Evolutionary conservation across 2,888 invertebrate genomes (phyloP).

Genomic region (Blera fallax): DNA sequence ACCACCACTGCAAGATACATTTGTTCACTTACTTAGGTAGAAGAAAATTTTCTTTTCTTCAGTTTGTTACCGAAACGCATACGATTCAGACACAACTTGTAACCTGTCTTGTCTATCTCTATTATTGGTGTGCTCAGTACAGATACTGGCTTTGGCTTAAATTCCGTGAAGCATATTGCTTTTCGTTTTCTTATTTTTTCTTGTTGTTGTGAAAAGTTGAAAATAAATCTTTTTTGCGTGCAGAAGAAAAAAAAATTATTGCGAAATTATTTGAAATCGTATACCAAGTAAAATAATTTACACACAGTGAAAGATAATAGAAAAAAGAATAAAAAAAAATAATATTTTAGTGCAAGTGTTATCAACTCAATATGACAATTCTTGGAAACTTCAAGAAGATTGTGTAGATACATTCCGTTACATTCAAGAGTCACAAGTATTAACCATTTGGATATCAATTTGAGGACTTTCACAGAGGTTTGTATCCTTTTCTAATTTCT

Average conservation of each 20-base stretch:
- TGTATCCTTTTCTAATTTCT: slow-evolving; percentile 20
- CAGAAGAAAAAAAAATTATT: slow-evolving; percentile 14
- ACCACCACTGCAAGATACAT: slow-evolving; percentile 52
- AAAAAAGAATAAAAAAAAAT: not conserved
- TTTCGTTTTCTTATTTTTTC: not conserved
- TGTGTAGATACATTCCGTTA: slow-evolving; percentile 37
- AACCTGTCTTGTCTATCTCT: slow-evolving; percentile 45
- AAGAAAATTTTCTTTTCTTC: slow-evolving; percentile 80
- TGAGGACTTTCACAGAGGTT: slow-evolving; percentile 46
- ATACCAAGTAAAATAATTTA: slow-evolving; percentile 6
- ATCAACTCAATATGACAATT: slow-evolving; percentile 49
- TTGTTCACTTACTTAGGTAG: slow-evolving; percentile 78
- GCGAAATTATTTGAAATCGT: slow-evolving; percentile 37
- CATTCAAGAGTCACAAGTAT: slow-evolving; percentile 5
- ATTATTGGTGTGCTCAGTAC: slow-evolving; percentile 34
- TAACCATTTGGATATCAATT: slow-evolving; percentile 48
- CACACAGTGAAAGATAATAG: slow-evolving; percentile 48
- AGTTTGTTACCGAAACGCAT: slow-evolving; percentile 81
- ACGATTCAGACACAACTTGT: slow-evolving; percentile 79
- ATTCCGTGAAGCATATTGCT: slow-evolving; percentile 10
- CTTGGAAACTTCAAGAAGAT: slow-evolving; percentile 4
- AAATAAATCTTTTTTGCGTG: not conserved
- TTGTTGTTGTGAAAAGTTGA: slow-evolving; percentile 16
- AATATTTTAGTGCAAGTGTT: slow-evolving; percentile 38
- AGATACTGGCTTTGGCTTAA: slow-evolving; percentile 33